Base-by-base conservation (phyloP, 2,888 invertebrate species). In the Cerceris ruficornis region DNA sequence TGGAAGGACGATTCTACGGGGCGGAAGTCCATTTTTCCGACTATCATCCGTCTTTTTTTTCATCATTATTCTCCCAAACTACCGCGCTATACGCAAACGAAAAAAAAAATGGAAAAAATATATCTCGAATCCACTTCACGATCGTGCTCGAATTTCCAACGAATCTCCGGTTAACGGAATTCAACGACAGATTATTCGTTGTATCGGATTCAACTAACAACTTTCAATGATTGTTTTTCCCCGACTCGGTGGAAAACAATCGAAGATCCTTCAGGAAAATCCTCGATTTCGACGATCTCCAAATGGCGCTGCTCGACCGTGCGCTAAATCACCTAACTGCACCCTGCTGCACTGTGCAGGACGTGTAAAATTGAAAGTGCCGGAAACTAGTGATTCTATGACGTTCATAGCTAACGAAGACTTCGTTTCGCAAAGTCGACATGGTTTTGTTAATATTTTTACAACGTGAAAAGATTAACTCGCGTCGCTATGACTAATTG, bases 1-100 rank as follows among this genome's bases (percentile, higher is more conserved):
- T 76, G 66, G 66, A 69, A 75, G 70, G 61, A 58, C 77, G 69
- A 64, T 70, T 77, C 70, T 41, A 57, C 11, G 14, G n/a, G 15
- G 14, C 57, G 28, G 2, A 54, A 15, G 54, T 7, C n/a, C 14
- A 7, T 2, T 54, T n/a, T n/a, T 7, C 7, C 7, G 8, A 28
- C 28, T 28, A 28, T 28, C 28, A 28, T 28, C 28, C 28, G 4
- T 28, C 28, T 28, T 4, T 28, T 28, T 28, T 28, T 28, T 4
- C 28, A 28, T 4, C 28, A 28, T 28, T 28, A 1, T 28, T 28
- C 4, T 28, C 4, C 28, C 4, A 28, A 28, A 28, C 28, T 2
- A 28, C 4, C 4, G 28, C 4, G 28, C 28, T 1, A 28, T 28
- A 28, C 28, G 28, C 28, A 28, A 28, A 28, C 28, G n/a, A n/a